Conservation (phyloP, 2,888 invertebrate species). For the Ochlodes sylvanus region DNA sequence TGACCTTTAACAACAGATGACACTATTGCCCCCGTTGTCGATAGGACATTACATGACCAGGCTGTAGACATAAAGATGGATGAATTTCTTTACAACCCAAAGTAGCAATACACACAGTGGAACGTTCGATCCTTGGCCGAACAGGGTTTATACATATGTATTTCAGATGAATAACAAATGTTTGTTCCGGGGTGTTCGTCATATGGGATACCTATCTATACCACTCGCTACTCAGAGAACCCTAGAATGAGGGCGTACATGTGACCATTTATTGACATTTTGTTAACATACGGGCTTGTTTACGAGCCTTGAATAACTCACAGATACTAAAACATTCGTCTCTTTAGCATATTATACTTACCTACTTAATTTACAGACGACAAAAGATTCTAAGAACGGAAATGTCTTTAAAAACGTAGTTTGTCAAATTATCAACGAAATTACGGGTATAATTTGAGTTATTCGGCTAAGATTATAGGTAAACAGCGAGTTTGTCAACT, state of each 20-base stretch:
- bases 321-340: constrained; percentile 7
- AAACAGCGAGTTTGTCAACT: constrained; percentile 39
- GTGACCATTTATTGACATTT: not conserved
- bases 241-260: not conserved
- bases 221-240: not conserved
- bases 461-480: constrained; percentile 36
- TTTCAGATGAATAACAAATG: too few relatives aligned
- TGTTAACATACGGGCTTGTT: not conserved
- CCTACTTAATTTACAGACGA: constrained; percentile 11
- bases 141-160: too few relatives aligned
- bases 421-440: constrained; percentile 48
- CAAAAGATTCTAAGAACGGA: constrained; percentile 39
- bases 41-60: too few relatives aligned
- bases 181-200: not conserved
- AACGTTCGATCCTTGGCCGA: too few relatives aligned
- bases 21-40: too few relatives aligned
- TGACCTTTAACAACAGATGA: too few relatives aligned
- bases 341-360: constrained; percentile 18
- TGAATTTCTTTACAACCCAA: too few relatives aligned
- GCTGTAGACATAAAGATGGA: too few relatives aligned
- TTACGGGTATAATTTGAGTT: constrained; percentile 41
- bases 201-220: not conserved
- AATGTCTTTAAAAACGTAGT: constrained; percentile 39
- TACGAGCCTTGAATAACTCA: constrained; percentile 17
- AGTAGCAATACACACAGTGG: too few relatives aligned